These are phyloP conservation scores for Copidosoma aretas DNA, from an alignment of 2,888 invertebrate genomes.

Conservation along the genomic window DNA sequence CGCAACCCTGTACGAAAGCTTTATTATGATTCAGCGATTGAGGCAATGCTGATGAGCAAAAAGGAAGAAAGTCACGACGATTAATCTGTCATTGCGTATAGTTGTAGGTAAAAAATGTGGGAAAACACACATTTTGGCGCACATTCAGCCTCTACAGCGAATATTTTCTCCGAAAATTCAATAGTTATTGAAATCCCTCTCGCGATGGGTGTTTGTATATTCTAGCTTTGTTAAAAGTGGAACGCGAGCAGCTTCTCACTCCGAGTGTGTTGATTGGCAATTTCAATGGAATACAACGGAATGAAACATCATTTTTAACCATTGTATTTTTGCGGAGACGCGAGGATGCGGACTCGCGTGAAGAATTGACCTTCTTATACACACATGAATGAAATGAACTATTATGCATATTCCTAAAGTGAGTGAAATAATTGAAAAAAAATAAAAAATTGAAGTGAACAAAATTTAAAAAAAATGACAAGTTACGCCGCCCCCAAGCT, in stretches of 20 bases:
- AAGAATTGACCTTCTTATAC: conserved; percentile 6
- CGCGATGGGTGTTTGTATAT: conserved; percentile 19
- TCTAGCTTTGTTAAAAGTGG: conserved; percentile 18
- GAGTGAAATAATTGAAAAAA: neutral
- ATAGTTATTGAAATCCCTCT: neutral
- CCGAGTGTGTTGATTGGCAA: too few relatives aligned
- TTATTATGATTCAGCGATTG: neutral
- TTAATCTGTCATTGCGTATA: too few relatives aligned
- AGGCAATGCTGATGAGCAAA: neutral
- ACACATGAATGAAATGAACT: too few relatives aligned
- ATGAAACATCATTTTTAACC: neutral
- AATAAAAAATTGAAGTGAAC: conserved; percentile 13
- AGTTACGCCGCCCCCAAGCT: conserved; percentile 49
- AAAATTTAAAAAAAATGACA: conserved; percentile 35
- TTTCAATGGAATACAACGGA: neutral
- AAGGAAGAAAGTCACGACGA: too few relatives aligned
- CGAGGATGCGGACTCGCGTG: neutral
- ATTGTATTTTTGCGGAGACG: neutral
- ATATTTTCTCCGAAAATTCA: neutral
- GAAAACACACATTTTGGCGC: too few relatives aligned
- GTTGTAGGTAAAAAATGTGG: too few relatives aligned
- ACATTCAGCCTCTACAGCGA: too few relatives aligned
- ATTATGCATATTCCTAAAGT: conserved; percentile 23
- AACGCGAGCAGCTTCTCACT: conserved; percentile 5
- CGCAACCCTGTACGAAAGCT: conserved; percentile 37